Evolutionary conservation across 2,797 vertebrate species (phyloP).

Genomic region (Miichthys miiuy): DNA sequence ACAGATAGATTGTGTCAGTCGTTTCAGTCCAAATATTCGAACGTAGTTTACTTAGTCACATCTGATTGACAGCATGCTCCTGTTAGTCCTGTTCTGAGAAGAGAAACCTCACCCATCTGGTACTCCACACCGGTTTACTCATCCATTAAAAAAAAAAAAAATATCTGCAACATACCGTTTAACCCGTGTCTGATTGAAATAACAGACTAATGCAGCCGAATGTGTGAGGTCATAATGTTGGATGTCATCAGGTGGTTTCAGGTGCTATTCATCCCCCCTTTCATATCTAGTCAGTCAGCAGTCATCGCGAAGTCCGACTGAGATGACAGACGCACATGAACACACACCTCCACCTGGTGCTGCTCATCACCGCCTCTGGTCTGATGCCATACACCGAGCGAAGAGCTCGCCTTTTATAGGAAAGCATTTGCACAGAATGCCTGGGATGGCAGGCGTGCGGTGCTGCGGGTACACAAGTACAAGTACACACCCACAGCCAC

Average conservation of each 20-base stretch:
- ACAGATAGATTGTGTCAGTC: background rate
- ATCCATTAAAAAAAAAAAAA: conserved; percentile 9
- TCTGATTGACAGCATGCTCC: conserved; percentile 15
- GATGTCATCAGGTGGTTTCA: conserved; percentile 30
- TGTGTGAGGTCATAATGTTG: conserved; percentile 36
- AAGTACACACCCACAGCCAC: conserved; percentile 3
- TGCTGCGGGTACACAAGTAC: background rate
- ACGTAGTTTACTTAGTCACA: conserved; percentile 2
- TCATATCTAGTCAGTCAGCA: conserved; percentile 21
- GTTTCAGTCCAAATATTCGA: conserved; percentile 31
- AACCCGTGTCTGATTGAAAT: background rate
- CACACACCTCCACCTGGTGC: conserved; percentile 70
- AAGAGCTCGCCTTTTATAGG: conserved; percentile 65
- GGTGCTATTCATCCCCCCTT: conserved; percentile 11
- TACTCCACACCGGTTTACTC: conserved; percentile 11
- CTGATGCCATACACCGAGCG: conserved; percentile 25
- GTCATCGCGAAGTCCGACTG: conserved; percentile 30
- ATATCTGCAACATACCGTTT: background rate
- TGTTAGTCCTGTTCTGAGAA: background rate
- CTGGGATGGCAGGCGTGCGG: conserved; percentile 16
- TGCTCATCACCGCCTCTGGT: conserved; percentile 58
- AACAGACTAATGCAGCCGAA: background rate
- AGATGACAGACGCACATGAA: conserved; percentile 29
- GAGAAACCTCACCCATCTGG: conserved; percentile 20
- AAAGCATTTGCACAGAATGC: conserved; percentile 53